A percentile compares a stretch with the other conserved stretches of the same genome.
Conservation (phyloP, 2,888 invertebrate genomes). For the Orthosia gothica region DNA sequence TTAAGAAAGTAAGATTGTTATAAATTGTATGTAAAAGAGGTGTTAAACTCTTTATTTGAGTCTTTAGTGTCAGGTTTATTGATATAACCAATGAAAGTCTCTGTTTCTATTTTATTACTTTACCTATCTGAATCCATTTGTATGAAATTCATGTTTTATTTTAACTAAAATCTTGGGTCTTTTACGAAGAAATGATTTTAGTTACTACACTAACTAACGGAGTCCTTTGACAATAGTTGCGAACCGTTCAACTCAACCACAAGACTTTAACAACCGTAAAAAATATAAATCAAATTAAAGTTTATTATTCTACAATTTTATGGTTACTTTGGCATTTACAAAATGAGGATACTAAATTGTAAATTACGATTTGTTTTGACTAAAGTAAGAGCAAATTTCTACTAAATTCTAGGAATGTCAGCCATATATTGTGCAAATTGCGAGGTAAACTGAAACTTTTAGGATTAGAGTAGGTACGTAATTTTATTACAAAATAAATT, state of each 20-base stretch:
- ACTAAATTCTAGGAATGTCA: not conserved
- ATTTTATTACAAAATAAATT: not conserved
- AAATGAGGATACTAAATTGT: slow-evolving; percentile 15
- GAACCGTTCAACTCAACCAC: not conserved
- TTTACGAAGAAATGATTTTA: not conserved
- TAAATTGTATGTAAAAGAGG: slow-evolving; percentile 22
- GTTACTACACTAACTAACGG: not conserved
- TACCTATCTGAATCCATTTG: not conserved
- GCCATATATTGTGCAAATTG: not conserved
- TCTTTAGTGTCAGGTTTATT: slow-evolving; percentile 29
- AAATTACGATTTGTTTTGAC: slow-evolving; percentile 20
- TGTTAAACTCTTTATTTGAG: slow-evolving; percentile 12
- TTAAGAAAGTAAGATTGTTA: slow-evolving; percentile 12
- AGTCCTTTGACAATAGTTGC: slow-evolving; percentile 8
- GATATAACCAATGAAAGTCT: slow-evolving; percentile 8
- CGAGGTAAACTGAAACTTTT: not conserved
- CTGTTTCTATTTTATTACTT: slow-evolving; percentile 25
- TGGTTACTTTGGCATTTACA: slow-evolving; percentile 3
- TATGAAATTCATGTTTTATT: slow-evolving; percentile 7
- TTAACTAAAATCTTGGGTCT: not conserved
- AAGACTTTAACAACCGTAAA: not conserved
- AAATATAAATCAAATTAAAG: slow-evolving; percentile 4
- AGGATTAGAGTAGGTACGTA: not conserved
- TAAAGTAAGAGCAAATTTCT: not conserved
- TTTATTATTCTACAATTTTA: not conserved